phyloP scores from a whole-genome alignment of 2,113 vertebrate species.

The Colius striatus region DNA sequence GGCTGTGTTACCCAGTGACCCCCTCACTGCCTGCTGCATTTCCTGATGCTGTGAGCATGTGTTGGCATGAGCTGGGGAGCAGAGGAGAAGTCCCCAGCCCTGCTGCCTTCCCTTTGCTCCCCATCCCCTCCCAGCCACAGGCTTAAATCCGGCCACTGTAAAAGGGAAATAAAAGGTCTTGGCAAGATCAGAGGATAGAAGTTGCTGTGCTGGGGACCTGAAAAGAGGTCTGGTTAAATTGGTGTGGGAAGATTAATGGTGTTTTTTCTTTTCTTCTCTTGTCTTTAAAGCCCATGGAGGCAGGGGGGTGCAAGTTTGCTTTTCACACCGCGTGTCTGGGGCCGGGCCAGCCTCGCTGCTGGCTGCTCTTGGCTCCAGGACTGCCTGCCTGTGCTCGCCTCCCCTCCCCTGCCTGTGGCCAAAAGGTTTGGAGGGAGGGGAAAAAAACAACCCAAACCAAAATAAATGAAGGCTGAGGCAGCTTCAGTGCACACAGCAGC shows the following conservation, averaged over 20 bases:
- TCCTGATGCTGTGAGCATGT: background rate
- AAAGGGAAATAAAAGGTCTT: background rate
- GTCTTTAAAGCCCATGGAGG: background rate
- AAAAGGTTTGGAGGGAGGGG: background rate
- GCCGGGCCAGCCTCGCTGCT: background rate
- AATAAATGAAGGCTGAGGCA: background rate
- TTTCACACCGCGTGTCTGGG: background rate
- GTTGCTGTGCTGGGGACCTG: background rate
- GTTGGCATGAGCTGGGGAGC: background rate
- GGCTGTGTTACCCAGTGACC: background rate
- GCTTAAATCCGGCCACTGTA: background rate
- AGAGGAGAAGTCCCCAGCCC: background rate
- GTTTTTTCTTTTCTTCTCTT: background rate
- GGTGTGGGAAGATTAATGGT: constrained; percentile 15
- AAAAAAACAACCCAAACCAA: background rate
- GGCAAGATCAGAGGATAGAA: background rate
- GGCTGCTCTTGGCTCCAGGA: background rate
- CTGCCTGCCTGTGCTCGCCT: background rate
- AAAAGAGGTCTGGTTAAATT: background rate
- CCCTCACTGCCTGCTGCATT: background rate
- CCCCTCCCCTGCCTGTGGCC: background rate
- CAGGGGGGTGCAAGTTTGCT: background rate
- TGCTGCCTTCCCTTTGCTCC: background rate
- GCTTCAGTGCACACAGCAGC: accelerated
- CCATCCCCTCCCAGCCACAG: background rate